Base-by-base conservation (phyloP, 2,888 invertebrate genomes). In the Melanostoma mellinum region DNA sequence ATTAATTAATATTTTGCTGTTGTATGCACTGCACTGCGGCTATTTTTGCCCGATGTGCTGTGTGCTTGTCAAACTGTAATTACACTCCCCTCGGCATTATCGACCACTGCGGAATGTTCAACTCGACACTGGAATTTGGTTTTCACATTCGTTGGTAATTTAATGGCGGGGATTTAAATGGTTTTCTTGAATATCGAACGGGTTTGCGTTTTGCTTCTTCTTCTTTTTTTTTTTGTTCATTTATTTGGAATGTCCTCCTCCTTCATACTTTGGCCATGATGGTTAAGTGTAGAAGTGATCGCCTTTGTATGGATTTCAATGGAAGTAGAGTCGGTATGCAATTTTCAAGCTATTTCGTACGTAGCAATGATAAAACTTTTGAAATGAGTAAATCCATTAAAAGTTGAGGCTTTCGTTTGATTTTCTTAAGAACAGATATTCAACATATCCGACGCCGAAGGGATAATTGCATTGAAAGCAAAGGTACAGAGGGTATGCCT, bases 1-100 rank as follows among this genome's bases (percentile, higher is more conserved):
- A 90, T 90, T 90, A 90, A 90, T 90, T 90, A 90, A 87, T 88
- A 89, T 90, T 90, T 90, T 78, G 71, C 84, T 44, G 74, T 38
- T 56, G 68, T 38, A 55, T 80, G 52, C n/a, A 3, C 44, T 72
- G 76, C 68, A 73, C 9, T 73, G 73, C 71, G 46, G 61, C 3
- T 32, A 9, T 40, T 36, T 42, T 46, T 36, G 30, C 33, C 38
- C 9, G 53, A 4, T 50, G 44, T 32, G 50, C 8, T 55, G 6
- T 32, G 38, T 63, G 53, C 40, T 61, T 58, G 61, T 72, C 77
- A 72, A 77, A 78, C 63, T 60, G 78, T 75, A 84, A 79, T 75
- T 84, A 71, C 48, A 63, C 65, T 79, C 60, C 50, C 44, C 46
- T 71, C 60, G 60, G 50, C 65, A 63, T 61, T 40, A 67, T 53